phyloP scores from a whole-genome alignment of 2,113 vertebrate genomes.

The Macrotus californicus region DNA sequence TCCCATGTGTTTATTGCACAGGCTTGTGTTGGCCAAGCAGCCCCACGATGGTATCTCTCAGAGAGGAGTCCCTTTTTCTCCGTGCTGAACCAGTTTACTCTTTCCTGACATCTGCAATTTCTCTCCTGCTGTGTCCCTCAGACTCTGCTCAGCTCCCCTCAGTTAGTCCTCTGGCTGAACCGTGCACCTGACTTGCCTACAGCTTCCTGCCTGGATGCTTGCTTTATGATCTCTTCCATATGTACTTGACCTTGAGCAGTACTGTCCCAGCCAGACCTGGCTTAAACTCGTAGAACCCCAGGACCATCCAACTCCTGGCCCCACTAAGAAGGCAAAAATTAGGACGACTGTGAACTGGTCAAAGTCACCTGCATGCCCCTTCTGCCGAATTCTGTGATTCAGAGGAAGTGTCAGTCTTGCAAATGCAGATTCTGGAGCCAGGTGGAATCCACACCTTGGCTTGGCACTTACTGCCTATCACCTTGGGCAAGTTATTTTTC shows the following conservation, averaged over 20 bases:
- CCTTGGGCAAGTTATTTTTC: not conserved
- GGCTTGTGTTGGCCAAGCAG: not conserved
- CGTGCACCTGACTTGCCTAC: not conserved
- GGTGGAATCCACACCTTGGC: not conserved
- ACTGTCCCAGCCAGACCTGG: not conserved
- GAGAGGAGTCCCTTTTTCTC: not conserved
- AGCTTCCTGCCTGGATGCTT: not conserved
- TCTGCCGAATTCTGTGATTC: not conserved
- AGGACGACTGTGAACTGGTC: not conserved
- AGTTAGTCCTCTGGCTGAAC: not conserved
- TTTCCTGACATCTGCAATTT: not conserved
- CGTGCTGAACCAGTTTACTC: not conserved
- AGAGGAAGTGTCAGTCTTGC: not conserved
- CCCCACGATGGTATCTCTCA: not conserved
- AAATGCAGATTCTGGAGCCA: not conserved
- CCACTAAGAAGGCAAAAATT: not conserved
- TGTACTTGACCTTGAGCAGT: not conserved
- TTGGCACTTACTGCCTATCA: not conserved
- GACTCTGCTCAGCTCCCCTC: not conserved
- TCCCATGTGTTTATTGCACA: not conserved
- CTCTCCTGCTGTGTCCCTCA: not conserved
- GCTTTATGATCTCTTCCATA: not conserved
- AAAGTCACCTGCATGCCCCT: not conserved
- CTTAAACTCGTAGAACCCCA: not conserved
- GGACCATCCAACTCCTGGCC: not conserved